phyloP scores from a whole-genome alignment of 2,113 vertebrate species.

The Eira barbara region DNA sequence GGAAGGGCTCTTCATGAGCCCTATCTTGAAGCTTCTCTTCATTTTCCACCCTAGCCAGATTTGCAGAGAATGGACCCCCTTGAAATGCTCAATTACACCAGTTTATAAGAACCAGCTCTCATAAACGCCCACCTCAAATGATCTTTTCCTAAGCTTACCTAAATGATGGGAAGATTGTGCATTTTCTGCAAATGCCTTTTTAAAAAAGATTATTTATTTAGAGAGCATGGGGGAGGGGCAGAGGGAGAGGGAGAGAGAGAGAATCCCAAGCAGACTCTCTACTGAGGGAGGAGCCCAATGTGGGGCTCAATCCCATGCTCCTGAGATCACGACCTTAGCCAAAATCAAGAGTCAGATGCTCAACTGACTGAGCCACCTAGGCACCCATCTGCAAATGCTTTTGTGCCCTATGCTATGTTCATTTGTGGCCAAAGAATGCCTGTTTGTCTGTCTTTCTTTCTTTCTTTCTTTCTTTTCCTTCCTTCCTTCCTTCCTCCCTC shows the following conservation, averaged over 20 bases:
- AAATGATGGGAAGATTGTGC: background rate
- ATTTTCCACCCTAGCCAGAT: background rate
- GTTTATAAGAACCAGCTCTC: background rate
- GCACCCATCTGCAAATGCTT: background rate
- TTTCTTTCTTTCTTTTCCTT: too few species aligned
- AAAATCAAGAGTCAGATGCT: background rate
- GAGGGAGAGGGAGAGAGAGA: background rate
- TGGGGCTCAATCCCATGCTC: background rate
- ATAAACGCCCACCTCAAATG: background rate
- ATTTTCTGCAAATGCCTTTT: background rate
- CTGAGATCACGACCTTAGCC: background rate
- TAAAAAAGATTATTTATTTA: background rate
- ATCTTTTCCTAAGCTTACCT: background rate
- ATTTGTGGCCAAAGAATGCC: background rate
- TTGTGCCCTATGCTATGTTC: background rate
- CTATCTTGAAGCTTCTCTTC: background rate
- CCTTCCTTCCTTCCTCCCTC: too few species aligned
- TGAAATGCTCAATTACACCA: background rate
- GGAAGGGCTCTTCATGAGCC: background rate
- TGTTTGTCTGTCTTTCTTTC: too few species aligned
- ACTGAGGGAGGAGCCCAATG: background rate
- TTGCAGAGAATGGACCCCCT: background rate
- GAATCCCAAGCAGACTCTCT: background rate
- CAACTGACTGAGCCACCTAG: background rate
- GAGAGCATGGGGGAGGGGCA: background rate